These are phyloP conservation scores for Cepphus grylle DNA, from an alignment of 2,113 vertebrate species.

Conservation along the genomic window DNA sequence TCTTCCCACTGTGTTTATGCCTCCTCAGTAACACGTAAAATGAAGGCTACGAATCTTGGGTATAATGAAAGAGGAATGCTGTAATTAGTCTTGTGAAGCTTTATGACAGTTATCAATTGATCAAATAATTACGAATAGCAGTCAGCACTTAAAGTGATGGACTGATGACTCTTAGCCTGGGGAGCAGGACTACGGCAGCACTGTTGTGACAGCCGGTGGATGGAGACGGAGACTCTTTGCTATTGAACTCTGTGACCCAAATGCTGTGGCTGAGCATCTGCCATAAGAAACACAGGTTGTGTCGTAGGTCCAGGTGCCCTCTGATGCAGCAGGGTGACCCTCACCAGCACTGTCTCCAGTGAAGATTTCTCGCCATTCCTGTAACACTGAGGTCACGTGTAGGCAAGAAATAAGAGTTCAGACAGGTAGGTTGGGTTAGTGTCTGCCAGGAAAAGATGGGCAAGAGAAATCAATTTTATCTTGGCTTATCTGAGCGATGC, in stretches of 20 bases:
- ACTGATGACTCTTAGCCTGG: background rate
- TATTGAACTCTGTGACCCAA: background rate
- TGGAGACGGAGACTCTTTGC: background rate
- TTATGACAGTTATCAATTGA: background rate
- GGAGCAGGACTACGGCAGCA: background rate
- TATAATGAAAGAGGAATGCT: background rate
- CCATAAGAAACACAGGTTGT: background rate
- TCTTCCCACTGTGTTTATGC: background rate
- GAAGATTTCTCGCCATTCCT: background rate
- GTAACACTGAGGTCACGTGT: background rate
- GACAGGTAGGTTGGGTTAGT: background rate
- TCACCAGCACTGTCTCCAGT: background rate
- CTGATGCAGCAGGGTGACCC: background rate
- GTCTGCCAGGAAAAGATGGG: background rate
- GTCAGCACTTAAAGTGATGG: background rate
- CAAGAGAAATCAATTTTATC: background rate
- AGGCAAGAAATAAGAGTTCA: background rate
- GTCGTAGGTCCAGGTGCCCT: background rate
- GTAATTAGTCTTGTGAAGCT: background rate
- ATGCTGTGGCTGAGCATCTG: background rate
- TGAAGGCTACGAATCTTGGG: background rate
- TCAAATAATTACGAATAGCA: background rate
- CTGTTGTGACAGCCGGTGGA: background rate
- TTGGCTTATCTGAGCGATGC: background rate
- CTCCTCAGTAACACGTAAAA: background rate